Evolutionary conservation across 2,888 invertebrate species (phyloP).

Genomic region (Panzeria rudis): DNA sequence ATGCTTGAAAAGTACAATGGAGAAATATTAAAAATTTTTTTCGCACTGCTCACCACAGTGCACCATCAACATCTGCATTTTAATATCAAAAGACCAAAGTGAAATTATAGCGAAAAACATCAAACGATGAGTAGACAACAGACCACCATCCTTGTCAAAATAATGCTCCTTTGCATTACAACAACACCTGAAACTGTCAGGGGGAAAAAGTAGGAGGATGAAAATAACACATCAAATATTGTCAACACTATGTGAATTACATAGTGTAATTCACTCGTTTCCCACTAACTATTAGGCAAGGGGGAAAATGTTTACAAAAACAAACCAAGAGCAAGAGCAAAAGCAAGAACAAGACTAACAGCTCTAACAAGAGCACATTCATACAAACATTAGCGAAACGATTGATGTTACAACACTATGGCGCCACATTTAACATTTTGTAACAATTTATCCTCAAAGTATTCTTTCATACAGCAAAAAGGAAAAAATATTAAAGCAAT

Average conservation of each 20-base stretch:
- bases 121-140: constrained; percentile 61
- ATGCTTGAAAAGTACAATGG: too few relatives aligned
- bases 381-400: constrained; percentile 52
- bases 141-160: constrained; percentile 68
- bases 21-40: neutral
- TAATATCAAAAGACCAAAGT: constrained; percentile 53
- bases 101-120: constrained; percentile 58
- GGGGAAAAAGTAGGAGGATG: constrained; percentile 29
- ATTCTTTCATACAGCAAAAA: constrained; percentile 19
- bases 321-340: constrained; percentile 3
- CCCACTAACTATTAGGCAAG: constrained; percentile 3
- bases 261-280: constrained; percentile 21
- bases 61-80: constrained; percentile 65
- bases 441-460: constrained; percentile 58
- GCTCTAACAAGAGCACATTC: constrained; percentile 52
- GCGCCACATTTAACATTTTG: constrained; percentile 74
- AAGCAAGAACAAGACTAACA: constrained; percentile 34
- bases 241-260: constrained; percentile 64
- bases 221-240: constrained; percentile 69
- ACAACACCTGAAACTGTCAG: constrained; percentile 62
- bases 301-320: neutral
- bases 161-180: constrained; percentile 57
- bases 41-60: constrained; percentile 4
- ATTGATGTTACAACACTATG: constrained; percentile 72
- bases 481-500: neutral